Evolutionary conservation across 2,797 vertebrate species (phyloP).

Genomic region (Cirrhinus mrigala): DNA sequence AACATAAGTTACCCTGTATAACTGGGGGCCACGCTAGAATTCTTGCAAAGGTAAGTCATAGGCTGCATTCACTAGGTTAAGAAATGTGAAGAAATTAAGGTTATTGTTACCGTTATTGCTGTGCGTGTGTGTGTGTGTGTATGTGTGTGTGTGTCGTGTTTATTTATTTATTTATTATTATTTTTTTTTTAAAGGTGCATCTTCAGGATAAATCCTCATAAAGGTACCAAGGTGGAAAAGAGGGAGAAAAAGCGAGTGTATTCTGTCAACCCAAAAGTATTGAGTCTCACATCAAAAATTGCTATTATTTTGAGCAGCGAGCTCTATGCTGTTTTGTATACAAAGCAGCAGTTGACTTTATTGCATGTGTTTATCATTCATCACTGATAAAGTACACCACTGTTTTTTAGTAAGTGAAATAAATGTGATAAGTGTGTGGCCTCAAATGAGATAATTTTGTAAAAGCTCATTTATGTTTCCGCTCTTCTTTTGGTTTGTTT

Average conservation of each 20-base stretch:
- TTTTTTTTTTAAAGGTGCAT: constrained; percentile 7
- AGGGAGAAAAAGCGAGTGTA: too few relatives aligned
- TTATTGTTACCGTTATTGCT: background rate
- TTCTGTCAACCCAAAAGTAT: too few relatives aligned
- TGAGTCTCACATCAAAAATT: background rate
- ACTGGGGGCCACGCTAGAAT: background rate
- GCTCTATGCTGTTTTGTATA: too few relatives aligned
- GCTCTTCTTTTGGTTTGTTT: too few relatives aligned
- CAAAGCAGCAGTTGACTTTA: too few relatives aligned
- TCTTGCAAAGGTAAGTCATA: background rate
- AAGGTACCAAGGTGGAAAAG: background rate
- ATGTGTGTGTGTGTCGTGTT: too few relatives aligned
- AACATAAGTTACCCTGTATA: constrained; percentile 13
- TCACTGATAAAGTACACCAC: too few relatives aligned
- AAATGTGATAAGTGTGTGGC: background rate
- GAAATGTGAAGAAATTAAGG: too few relatives aligned
- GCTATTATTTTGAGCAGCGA: background rate
- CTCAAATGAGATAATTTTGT: background rate
- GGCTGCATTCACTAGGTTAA: background rate
- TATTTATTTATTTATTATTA: too few relatives aligned
- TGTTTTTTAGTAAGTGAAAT: too few relatives aligned
- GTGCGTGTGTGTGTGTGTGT: background rate
- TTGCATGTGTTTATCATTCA: too few relatives aligned
- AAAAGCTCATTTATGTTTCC: background rate
- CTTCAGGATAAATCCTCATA: background rate